phyloP scores from a whole-genome alignment of 2,113 vertebrate genomes.

The Osmerus mordax region DNA sequence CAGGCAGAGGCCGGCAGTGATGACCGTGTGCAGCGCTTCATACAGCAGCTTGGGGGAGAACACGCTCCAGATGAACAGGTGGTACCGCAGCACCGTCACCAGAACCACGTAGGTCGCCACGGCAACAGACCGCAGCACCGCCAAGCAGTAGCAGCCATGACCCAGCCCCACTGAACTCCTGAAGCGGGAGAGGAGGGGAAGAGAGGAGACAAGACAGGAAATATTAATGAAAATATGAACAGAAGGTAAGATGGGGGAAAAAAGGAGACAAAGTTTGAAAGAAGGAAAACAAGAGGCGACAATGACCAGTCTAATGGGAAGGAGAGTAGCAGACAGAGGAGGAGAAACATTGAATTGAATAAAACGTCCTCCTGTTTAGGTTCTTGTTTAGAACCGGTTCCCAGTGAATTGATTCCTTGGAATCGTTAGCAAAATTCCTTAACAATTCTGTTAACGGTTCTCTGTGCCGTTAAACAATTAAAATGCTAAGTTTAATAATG shows the following conservation, averaged over 20 bases:
- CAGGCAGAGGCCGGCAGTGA: conserved; percentile 79
- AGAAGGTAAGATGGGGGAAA: background rate
- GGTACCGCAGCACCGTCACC: conserved; percentile 88
- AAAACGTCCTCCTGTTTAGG: no score
- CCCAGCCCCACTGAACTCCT: conserved; percentile 78
- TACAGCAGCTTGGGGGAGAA: conserved; percentile 97
- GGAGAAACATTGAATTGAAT: no score
- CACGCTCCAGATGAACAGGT: conserved; percentile 98
- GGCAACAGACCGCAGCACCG: conserved; percentile 80
- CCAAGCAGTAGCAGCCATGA: conserved; percentile 88
- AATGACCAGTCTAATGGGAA: no score
- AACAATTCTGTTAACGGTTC: no score
- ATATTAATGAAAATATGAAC: background rate
- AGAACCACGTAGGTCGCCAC: conserved; percentile 80
- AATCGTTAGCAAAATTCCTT: no score
- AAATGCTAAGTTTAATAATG: no score
- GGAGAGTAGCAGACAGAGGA: no score
- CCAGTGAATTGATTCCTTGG: no score
- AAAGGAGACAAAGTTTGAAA: background rate
- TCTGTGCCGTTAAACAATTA: no score
- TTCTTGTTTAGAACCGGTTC: no score
- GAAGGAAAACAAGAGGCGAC: no score
- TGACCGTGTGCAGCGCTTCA: conserved; percentile 84
- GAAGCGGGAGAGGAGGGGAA: conserved; percentile 29
- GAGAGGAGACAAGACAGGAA: background rate